Base-by-base conservation (phyloP, 2,113 vertebrate genomes). In the Theropithecus gelada region DNA sequence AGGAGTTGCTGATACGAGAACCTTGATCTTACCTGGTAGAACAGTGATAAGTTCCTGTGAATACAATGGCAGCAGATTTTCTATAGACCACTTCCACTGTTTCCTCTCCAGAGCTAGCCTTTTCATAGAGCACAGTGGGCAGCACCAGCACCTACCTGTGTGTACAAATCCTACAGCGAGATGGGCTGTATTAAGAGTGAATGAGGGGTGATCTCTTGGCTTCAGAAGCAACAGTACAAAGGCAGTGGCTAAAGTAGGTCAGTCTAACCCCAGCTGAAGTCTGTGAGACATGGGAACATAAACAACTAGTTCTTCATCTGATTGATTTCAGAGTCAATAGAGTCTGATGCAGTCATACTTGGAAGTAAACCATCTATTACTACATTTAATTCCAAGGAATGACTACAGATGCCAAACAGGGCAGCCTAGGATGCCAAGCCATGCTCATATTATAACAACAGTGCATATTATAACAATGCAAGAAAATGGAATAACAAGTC, bases 231-330 rank as follows among this genome's bases (percentile, higher is more conserved):
- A 38, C 9, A 38, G 50, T 1, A 52, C 35, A 52, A 30, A 8
- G 30, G 22, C n/a, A 30, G 8, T 35, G 23, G 23, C 38, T 35
- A 59, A 88, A 73, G 82, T 45, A 68, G 12, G 52, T 59, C 38
- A 23, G 22, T 81, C 35, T 23, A 50, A 48, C 38, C 30, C 35
- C 43, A 35, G 0, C 27, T 55, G 18, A 45, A 87, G 75, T 23
- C 25, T 32, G 8, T 57, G 27, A 57, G 64, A 13, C 5, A 16
- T 45, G 52, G 17, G 35, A 55, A 43, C 43, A 32, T 20, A 38
- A 94, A 48, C 32, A 35, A 38, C 22, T 22, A 22, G 35, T 25
- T 92, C 75, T 90, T 90, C 61, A 85, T 20, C 81, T 87, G 83
- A 27, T 25, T 64, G 93, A 76, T 52, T 73, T 96, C 82, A 86